Evolutionary conservation across 2,888 invertebrate genomes (phyloP).

Genomic region (Hypselothyrea guttata): DNA sequence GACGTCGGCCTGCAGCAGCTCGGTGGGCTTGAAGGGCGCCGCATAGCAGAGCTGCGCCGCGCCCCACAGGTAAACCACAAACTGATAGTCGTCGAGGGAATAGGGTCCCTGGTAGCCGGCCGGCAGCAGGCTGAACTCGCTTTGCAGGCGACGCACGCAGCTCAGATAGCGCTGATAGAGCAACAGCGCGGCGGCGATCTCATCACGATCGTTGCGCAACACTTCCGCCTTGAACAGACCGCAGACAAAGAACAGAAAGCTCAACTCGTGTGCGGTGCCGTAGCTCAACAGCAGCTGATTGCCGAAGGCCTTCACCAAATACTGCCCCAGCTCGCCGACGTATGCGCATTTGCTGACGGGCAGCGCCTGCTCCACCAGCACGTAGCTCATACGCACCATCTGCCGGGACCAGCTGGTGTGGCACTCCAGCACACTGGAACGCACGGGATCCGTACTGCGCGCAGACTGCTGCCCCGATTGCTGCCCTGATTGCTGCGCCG

Average conservation of each 20-base stretch:
- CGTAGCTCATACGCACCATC: slow-evolving; percentile 86
- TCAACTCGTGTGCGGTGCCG: slow-evolving; percentile 98
- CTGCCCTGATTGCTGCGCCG: too few relatives aligned
- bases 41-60: slow-evolving; percentile 95
- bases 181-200: slow-evolving; percentile 87
- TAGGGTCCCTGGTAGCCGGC: slow-evolving; percentile 99
- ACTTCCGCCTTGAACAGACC: slow-evolving; percentile 95
- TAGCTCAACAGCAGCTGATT: slow-evolving; percentile 98
- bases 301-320: slow-evolving; percentile 96
- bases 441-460: too few relatives aligned
- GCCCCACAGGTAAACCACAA: slow-evolving; percentile 99
- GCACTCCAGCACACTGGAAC: slow-evolving; percentile 84
- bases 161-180: slow-evolving; percentile 88
- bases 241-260: slow-evolving; percentile 96
- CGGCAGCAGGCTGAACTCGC: slow-evolving; percentile 97
- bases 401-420: slow-evolving; percentile 91
- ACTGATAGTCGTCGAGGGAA: slow-evolving; percentile 99
- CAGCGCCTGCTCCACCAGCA: slow-evolving; percentile 86
- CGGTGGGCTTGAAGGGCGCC: slow-evolving; percentile 90
- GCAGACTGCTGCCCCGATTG: too few relatives aligned
- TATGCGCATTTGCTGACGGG: slow-evolving; percentile 84
- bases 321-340: slow-evolving; percentile 91
- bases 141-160: slow-evolving; percentile 92
- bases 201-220: slow-evolving; percentile 89
- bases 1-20: slow-evolving; percentile 90